Conservation (phyloP, 2,888 invertebrate species). For the Cetonia aurata region DNA sequence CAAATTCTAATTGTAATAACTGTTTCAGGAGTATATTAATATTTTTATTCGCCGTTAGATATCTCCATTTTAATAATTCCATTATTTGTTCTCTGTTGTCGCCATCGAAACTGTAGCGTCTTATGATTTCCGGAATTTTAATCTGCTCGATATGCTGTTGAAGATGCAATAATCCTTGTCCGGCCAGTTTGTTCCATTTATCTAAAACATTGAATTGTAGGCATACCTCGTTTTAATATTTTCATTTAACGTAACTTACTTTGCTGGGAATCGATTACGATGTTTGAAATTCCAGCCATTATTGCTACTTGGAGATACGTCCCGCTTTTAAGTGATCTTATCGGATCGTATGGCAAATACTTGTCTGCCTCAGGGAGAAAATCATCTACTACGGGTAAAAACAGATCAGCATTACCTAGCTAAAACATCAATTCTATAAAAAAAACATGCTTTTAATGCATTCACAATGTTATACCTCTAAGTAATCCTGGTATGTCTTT, state of each 20-base stretch:
- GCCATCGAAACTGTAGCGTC: slow-evolving; percentile 63
- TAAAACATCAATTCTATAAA: slow-evolving; percentile 59
- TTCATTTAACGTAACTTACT: slow-evolving; percentile 51
- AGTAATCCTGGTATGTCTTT: slow-evolving; percentile 70
- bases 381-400: slow-evolving; percentile 75
- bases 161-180: slow-evolving; percentile 70
- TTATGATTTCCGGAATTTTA: slow-evolving; percentile 72
- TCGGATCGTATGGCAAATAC: slow-evolving; percentile 72
- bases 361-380: slow-evolving; percentile 73
- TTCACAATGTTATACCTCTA: slow-evolving; percentile 60
- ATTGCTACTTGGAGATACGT: slow-evolving; percentile 74
- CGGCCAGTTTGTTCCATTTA: slow-evolving; percentile 72
- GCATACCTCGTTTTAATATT: background rate
- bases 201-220: slow-evolving; percentile 62
- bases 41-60: slow-evolving; percentile 66
- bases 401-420: slow-evolving; percentile 71
- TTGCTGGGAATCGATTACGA: slow-evolving; percentile 61
- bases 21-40: slow-evolving; percentile 66
- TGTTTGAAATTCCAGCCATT: slow-evolving; percentile 77
- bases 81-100: slow-evolving; percentile 56
- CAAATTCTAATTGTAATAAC: slow-evolving; percentile 71
- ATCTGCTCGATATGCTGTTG: slow-evolving; percentile 72
- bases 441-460: no score
- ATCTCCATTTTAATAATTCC: slow-evolving; percentile 73
- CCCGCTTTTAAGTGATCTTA: slow-evolving; percentile 69